phyloP scores from a whole-genome alignment of 37 sponge, comb jelly and placozoan genomes.

The Ephydatia muelleri region DNA sequence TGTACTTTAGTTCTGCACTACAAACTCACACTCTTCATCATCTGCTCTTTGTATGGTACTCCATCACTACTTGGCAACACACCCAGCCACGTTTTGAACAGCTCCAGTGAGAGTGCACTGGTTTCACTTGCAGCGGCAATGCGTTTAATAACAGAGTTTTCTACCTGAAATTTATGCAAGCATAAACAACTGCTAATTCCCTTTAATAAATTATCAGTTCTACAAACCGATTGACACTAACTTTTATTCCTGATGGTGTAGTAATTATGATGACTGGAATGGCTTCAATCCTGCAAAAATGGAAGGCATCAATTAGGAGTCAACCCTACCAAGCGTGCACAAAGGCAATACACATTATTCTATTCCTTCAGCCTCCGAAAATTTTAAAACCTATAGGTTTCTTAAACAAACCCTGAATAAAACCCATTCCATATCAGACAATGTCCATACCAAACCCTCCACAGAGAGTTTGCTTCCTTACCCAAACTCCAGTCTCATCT shows the following conservation, averaged over 20 bases:
- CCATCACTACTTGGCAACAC: neutral
- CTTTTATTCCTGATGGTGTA: neutral
- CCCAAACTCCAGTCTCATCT: slow-evolving; percentile 56
- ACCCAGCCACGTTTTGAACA: neutral
- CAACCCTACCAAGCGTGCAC: neutral
- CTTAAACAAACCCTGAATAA: too few relatives aligned
- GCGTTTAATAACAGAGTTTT: neutral
- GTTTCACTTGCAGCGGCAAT: neutral
- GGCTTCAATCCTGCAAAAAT: neutral
- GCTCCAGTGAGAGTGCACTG: neutral
- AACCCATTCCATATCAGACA: too few relatives aligned
- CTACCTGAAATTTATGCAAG: neutral
- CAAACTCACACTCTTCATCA: neutral
- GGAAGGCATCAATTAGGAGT: neutral
- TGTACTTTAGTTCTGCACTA: too few relatives aligned
- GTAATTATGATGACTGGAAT: neutral
- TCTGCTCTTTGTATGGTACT: neutral
- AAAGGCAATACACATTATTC: too few relatives aligned
- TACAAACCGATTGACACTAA: neutral
- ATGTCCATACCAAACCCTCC: neutral
- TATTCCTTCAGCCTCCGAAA: too few relatives aligned
- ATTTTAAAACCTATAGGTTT: too few relatives aligned
- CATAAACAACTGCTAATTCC: too few relatives aligned
- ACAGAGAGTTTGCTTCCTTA: neutral
- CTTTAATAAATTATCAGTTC: neutral